Conservation (phyloP, 2,797 vertebrate species). For the Cossypha polioptera region DNA sequence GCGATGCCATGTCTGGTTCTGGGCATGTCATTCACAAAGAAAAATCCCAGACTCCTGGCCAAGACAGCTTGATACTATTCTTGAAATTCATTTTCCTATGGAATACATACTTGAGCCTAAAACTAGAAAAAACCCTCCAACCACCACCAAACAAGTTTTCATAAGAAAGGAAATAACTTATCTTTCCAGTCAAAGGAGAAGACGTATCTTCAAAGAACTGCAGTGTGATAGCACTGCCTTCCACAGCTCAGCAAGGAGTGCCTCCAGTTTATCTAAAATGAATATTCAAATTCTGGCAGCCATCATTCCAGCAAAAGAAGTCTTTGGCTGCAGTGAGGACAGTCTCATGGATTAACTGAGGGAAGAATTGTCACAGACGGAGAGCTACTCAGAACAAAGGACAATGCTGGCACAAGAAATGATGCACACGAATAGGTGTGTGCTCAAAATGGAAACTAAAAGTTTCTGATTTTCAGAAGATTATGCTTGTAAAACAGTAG, state of each 20-base stretch:
- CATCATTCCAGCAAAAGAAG: background rate
- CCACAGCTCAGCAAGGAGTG: background rate
- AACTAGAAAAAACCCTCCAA: background rate
- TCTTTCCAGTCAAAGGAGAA: background rate
- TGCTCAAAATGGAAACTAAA: background rate
- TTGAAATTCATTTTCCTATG: background rate
- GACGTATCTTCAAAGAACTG: background rate
- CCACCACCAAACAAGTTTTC: background rate
- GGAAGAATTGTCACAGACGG: background rate
- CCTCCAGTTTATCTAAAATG: background rate
- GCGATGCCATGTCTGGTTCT: conserved; percentile 27
- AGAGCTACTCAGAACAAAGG: background rate
- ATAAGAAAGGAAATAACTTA: background rate
- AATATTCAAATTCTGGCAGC: background rate
- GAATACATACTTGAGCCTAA: background rate
- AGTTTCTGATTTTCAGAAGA: background rate
- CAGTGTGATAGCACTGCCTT: background rate
- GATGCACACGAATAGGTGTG: background rate
- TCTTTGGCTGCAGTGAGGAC: background rate
- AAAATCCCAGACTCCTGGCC: background rate
- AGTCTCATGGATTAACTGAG: background rate
- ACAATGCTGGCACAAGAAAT: background rate
- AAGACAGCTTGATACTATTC: background rate
- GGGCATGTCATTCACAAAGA: background rate
- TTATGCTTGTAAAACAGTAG: background rate